A percentile compares a stretch with the other conserved stretches of the same genome.
Conservation (phyloP, 2,888 invertebrate species). For the Belgica antarctica region DNA sequence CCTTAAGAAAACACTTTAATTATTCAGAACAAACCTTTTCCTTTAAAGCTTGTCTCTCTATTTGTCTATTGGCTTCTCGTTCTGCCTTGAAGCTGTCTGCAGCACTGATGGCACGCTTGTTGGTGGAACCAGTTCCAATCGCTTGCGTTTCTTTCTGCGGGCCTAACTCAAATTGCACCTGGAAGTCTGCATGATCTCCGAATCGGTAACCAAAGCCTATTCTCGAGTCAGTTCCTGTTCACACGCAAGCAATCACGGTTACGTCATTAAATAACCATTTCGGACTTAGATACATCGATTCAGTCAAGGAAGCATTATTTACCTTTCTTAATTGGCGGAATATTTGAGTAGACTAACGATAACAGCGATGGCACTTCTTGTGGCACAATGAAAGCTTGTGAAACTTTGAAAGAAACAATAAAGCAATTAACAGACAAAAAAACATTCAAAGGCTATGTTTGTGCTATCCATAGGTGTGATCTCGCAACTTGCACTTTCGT, state of each 20-base stretch:
- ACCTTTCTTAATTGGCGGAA: conserved; percentile 84
- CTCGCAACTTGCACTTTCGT: too few relatives aligned
- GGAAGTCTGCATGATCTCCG: conserved; percentile 79
- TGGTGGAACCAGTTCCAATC: conserved; percentile 56
- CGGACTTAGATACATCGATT: not conserved
- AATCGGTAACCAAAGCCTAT: conserved; percentile 76
- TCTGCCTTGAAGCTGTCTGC: not conserved
- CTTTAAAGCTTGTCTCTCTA: conserved; percentile 30
- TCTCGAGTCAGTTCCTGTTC: conserved; percentile 74
- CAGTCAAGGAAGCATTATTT: conserved; percentile 47
- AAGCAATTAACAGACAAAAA: too few relatives aligned
- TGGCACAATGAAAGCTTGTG: conserved; percentile 72
- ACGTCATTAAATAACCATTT: not conserved
- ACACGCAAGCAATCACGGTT: not conserved
- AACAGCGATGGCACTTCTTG: conserved; percentile 76
- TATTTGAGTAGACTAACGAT: conserved; percentile 78
- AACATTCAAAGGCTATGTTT: too few relatives aligned
- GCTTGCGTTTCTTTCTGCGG: conserved; percentile 74
- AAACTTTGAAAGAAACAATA: too few relatives aligned
- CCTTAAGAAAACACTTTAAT: too few relatives aligned
- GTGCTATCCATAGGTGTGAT: too few relatives aligned
- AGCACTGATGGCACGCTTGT: not conserved
- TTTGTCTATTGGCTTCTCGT: conserved; percentile 10
- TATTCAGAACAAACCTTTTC: not conserved
- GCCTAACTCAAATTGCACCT: conserved; percentile 71